Base-by-base conservation (phyloP, 2,888 invertebrate species). In the Ectropis crepuscularia region DNA sequence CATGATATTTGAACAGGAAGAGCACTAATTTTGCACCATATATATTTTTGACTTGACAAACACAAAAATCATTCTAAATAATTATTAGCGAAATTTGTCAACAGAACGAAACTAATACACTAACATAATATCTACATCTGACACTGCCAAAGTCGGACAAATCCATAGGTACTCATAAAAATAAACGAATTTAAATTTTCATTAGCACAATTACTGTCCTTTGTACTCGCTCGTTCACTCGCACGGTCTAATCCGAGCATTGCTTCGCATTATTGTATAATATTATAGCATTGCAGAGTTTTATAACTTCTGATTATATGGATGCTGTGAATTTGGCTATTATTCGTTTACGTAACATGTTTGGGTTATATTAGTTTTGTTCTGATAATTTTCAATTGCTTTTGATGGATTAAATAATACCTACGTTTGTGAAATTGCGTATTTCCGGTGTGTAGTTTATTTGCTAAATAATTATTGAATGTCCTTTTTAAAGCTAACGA, bases 261-360 rank as follows among this genome's bases (percentile, higher is more conserved):
- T 55, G 49, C n/a, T 0, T 43, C 28, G 6, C 39, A 41, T 47
- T 53, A 62, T 48, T 57, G 62, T 53, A 46, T 62, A 62, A 62
- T 47, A 12, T 51, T 50, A 61, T n/a, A 9, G 5, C 42, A 12
- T 7, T 48, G 12, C 16, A 45, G 10, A 1, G 43, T 57, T 63
- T 63, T 57, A 63, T 57, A 47, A 36, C 57, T 11, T 49, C 9
- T 53, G 53, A 57, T 62, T 57, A 53, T 46, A 57, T 53, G 5
- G 41, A 43, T 45, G 43, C 51, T 53, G 53, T 63, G 16, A 10
- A 10, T 53, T 37, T 53, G 6, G 36, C 46, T 43, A 36, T 53
- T 42, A 37, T 48, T 60, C 9, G 28, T 37, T 62, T 63, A 57
- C 50, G 57, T 57, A 62, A 57, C 10, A 50, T 54, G n/a, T 61